These are phyloP conservation scores for Temnothorax longispinosus DNA, from an alignment of 1,140 invertebrate species.

Conservation along the genomic window DNA sequence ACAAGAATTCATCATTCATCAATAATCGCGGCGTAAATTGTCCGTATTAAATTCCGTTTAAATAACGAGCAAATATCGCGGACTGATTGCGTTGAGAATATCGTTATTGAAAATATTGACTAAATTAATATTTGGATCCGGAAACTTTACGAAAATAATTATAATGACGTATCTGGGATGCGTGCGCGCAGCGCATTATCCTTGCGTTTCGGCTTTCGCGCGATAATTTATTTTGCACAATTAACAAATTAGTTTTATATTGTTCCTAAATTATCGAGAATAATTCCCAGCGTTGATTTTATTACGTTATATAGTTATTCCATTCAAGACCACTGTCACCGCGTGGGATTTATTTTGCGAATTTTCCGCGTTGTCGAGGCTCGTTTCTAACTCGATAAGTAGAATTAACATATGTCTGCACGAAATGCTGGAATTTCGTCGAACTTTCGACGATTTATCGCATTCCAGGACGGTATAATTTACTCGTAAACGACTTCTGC, in stretches of 20 bases:
- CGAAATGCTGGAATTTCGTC: background rate
- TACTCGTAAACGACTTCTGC: background rate
- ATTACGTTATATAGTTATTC: background rate
- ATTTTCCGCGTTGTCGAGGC: background rate
- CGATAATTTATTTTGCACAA: background rate
- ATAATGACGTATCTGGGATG: background rate
- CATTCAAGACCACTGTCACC: background rate
- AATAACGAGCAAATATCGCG: background rate
- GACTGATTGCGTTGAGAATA: background rate
- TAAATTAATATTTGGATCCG: background rate
- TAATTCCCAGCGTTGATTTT: background rate
- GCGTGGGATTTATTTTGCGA: background rate
- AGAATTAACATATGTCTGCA: conserved; percentile 5
- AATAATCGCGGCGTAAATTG: background rate
- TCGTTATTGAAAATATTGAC: background rate
- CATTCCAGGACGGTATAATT: background rate
- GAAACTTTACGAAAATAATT: background rate
- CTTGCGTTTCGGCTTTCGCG: background rate
- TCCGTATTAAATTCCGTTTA: background rate
- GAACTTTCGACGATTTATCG: background rate
- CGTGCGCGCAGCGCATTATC: background rate
- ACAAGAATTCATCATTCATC: background rate
- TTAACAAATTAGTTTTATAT: conserved; percentile 29
- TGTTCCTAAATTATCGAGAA: background rate
- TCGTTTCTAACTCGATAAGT: conserved; percentile 5